Percentiles rank a stretch among this genome's conserved stretches.
Conservation (phyloP, 2,113 vertebrate species). For the Aegithalos caudatus region DNA sequence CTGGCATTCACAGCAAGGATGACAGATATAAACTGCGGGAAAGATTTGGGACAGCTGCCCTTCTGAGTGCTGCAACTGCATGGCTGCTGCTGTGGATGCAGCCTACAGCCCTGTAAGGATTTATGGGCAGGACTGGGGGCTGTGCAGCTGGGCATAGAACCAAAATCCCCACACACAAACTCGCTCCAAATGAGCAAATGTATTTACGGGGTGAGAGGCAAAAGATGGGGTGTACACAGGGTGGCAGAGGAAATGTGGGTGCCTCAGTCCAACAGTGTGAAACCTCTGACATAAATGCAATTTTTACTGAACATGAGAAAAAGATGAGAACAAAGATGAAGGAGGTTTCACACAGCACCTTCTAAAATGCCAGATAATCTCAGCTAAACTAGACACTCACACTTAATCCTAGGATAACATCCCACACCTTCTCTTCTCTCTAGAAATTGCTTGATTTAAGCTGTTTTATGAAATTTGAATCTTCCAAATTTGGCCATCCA, state of each 20-base stretch:
- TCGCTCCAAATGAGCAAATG: accelerated
- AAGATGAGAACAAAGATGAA: not conserved
- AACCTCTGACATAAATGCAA: not conserved
- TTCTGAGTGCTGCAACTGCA: not conserved
- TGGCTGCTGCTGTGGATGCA: not conserved
- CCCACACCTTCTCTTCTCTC: not conserved
- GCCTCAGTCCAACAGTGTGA: accelerated
- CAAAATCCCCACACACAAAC: accelerated
- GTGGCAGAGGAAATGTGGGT: not conserved
- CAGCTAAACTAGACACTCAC: not conserved
- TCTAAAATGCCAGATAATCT: not conserved
- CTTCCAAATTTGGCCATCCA: not conserved
- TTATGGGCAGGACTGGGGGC: not conserved
- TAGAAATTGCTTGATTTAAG: not conserved
- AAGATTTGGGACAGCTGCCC: not conserved
- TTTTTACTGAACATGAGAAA: not conserved
- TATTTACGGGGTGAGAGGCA: accelerated
- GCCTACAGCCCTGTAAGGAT: not conserved
- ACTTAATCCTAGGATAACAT: not conserved
- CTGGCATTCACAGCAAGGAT: not conserved
- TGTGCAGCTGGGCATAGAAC: accelerated
- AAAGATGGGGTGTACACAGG: not conserved
- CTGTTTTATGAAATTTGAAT: not conserved
- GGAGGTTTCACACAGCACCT: not conserved
- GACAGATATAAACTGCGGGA: not conserved